Evolutionary conservation across 1,140 invertebrate species (phyloP), one percentile per base, ranked within the genome.

Genomic region (Pygmarrhopalites habei): DNA sequence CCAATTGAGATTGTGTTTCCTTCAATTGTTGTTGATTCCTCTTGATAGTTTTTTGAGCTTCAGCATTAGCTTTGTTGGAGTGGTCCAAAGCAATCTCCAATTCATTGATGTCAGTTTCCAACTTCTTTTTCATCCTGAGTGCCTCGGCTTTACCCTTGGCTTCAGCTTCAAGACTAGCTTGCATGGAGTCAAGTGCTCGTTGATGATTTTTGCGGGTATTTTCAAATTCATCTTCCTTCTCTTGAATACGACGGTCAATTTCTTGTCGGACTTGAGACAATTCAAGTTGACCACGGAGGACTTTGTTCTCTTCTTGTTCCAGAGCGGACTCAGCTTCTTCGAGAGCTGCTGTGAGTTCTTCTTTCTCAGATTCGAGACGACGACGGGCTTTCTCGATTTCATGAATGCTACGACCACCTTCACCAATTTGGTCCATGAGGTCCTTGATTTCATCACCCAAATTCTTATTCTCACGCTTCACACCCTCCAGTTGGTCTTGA

Each of bases 141-240:
- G 95, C 94, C 84, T 99, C 96, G 82, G 93, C 92, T 80, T 98
- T 98, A 73, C 94, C 95, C 83, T 97, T 95, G 74, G 94, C 89
- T 80, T 99, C 96, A 74, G 95, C n/a, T n/a, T n/a, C n/a, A n/a
- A n/a, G n/a, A n/a, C n/a, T n/a, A n/a, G n/a, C n/a, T n/a, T n/a
- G n/a, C 92, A 99, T 98, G 72, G 94, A 96, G 79, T 99, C 96
- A 74, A 99, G 85, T 62, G 94, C 92, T 69, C 95, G 89, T 81
- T 98, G 94, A 82, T 99, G 95, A 79, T 98, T 98, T 85, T 98
- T 98, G 78, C 95, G n/a, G n/a, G n/a, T n/a, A n/a, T n/a, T n/a
- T n/a, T n/a, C n/a, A n/a, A n/a, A n/a, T n/a, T n/a, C n/a, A n/a
- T n/a, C n/a, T n/a, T n/a, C n/a, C n/a, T n/a, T n/a, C n/a, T n/a